A percentile compares a stretch with the other conserved stretches of the same genome.
These are phyloP conservation scores for Zoanthus sociatus DNA, from an alignment of 92 coral and sea anemone species.

Conservation along the genomic window DNA sequence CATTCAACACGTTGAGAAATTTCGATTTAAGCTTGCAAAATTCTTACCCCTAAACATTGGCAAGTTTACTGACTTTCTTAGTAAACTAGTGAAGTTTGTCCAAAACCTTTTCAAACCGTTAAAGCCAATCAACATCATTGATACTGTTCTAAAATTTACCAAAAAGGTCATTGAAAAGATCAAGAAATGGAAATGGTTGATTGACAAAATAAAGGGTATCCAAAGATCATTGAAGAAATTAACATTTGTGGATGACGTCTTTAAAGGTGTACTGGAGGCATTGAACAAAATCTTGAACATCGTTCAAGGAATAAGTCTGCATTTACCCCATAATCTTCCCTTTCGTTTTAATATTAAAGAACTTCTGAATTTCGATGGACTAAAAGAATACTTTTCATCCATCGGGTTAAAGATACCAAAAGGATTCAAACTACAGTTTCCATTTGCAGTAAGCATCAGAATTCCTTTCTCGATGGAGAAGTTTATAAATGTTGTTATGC, in stretches of 20 bases:
- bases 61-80: slow-evolving; percentile 78
- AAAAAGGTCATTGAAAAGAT: slow-evolving; percentile 69
- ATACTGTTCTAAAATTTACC: slow-evolving; percentile 70
- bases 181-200: slow-evolving; percentile 90
- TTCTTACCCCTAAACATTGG: slow-evolving; percentile 72
- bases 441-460: slow-evolving; percentile 79
- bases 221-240: slow-evolving; percentile 73
- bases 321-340: slow-evolving; percentile 89
- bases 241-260: slow-evolving; percentile 81
- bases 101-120: slow-evolving; percentile 81
- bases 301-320: slow-evolving; percentile 67
- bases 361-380: slow-evolving; percentile 71
- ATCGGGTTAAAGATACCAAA: slow-evolving; percentile 70
- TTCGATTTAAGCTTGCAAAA: slow-evolving; percentile 71
- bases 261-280: slow-evolving; percentile 78
- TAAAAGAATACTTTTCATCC: slow-evolving; percentile 80
- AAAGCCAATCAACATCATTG: slow-evolving; percentile 74
- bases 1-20: slow-evolving; percentile 72
- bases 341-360: slow-evolving; percentile 74
- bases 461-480: slow-evolving; percentile 81
- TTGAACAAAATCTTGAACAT: slow-evolving; percentile 76
- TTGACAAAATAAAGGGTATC: slow-evolving; percentile 73
- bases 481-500: slow-evolving; percentile 66
- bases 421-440: slow-evolving; percentile 80
- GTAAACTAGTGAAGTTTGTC: slow-evolving; percentile 73